Base-by-base conservation (phyloP, 2,797 vertebrate species). In the Anableps anableps region DNA sequence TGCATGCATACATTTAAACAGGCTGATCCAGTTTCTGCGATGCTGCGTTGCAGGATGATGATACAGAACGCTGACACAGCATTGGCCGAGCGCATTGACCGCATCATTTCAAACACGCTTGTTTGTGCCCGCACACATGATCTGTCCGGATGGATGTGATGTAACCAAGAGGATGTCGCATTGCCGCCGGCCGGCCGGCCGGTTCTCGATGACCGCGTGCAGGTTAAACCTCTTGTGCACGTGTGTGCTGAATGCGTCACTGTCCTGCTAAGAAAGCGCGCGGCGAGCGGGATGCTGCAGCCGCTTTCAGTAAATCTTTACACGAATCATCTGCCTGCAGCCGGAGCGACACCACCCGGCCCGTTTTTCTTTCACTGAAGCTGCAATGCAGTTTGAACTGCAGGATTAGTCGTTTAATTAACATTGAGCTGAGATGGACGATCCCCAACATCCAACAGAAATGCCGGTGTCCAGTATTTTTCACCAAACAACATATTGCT, bases 131-230 rank as follows among this genome's bases (percentile, higher is more conserved):
- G 84, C 83, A 83, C 86, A 3, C 1, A 62, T 17, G 4, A 31
- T 53, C 74, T 21, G 78, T 80, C 64, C 82, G n/a, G 75, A 68
- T 62, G 2, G 83, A 0, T 66, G 47, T 83, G 75, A 86, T 87
- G 88, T 85, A 83, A 83, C 60, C 31, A 58, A 55, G 41, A 77
- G 87, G 92, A 83, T 95, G 95, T 94, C 94, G 94, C 95, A 95
- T 92, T 95, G 93, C 90, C 88, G 93, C 90, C 88, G 91, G 88
- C 85, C 80, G 41, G 55, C 41, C 9, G 74, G 48, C 17, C 17
- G 66, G 14, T 34, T 72, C 85, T 86, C 74, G 79, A n/a, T 71
- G 2, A 29, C 83, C 75, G 81, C 75, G 48, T 88, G 88, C 81
- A 55, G 85, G 86, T 90, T 86, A 86, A 92, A 92, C 84, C 50